These are phyloP conservation scores for Aspidapion aeneum DNA, from an alignment of 2,888 invertebrate species.

Conservation along the genomic window DNA sequence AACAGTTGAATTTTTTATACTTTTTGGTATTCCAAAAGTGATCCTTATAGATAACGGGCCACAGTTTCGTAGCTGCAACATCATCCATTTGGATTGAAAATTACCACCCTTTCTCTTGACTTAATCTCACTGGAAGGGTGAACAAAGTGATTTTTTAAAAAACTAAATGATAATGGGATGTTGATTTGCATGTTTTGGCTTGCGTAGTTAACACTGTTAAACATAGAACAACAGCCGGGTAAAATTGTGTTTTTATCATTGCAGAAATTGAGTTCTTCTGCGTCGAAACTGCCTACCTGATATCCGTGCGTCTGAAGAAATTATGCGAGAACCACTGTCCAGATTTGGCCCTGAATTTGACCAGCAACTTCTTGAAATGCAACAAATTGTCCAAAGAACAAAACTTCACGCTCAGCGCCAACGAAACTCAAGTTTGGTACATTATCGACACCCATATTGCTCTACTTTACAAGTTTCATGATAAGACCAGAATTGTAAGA, in stretches of 20 bases:
- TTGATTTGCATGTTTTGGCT: no score
- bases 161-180: no score
- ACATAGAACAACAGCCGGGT: no score
- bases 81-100: no score
- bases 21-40: no score
- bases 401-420: constrained; percentile 43
- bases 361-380: constrained; percentile 49
- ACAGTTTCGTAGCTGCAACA: no score
- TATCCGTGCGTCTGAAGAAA: constrained; percentile 57
- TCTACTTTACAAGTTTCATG: constrained; percentile 55
- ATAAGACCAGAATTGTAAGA: constrained; percentile 50
- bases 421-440: constrained; percentile 53
- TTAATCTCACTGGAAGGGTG: no score
- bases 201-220: no score
- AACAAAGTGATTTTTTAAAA: no score
- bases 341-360: constrained; percentile 58
- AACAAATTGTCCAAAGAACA: constrained; percentile 40
- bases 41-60: no score
- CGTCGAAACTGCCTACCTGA: constrained; percentile 55
- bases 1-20: no score
- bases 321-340: constrained; percentile 60
- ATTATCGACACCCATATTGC: constrained; percentile 60
- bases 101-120: no score
- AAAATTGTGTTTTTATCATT: constrained; percentile 25
- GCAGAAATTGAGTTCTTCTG: constrained; percentile 54